Conservation (phyloP, 2,888 invertebrate genomes). For the Athripsodes cinereus region DNA sequence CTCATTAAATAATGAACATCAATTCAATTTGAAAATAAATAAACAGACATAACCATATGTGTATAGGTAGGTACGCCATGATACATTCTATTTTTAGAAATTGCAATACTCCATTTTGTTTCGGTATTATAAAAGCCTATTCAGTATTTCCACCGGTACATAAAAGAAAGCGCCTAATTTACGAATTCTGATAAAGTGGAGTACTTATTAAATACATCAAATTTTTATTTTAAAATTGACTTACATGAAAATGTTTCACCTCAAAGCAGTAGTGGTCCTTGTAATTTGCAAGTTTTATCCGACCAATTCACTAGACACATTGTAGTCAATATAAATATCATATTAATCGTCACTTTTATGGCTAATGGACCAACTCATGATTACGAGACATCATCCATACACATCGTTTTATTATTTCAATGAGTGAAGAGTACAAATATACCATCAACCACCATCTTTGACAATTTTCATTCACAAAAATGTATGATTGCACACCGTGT, state of each 20-base stretch:
- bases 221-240: background rate
- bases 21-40: conserved; percentile 4
- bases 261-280: background rate
- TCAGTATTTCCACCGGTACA: background rate
- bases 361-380: too few species aligned
- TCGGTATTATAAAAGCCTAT: background rate
- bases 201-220: too few species aligned
- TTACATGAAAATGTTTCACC: background rate
- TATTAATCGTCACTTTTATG: too few species aligned
- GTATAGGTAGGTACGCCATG: conserved; percentile 13
- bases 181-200: too few species aligned
- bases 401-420: background rate
- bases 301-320: conserved; percentile 1
- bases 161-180: too few species aligned
- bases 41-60: conserved; percentile 4
- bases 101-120: conserved; percentile 19
- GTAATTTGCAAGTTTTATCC: background rate
- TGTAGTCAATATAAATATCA: background rate
- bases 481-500: conserved; percentile 16
- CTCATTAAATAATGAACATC: too few species aligned
- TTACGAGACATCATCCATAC: background rate
- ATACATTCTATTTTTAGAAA: conserved; percentile 19
- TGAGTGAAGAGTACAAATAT: conserved; percentile 9
- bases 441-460: conserved; percentile 18
- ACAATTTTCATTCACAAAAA: conserved; percentile 21